Evolutionary conservation across 2,888 invertebrate species (phyloP).

Genomic region (Trissolcus brochymenae): DNA sequence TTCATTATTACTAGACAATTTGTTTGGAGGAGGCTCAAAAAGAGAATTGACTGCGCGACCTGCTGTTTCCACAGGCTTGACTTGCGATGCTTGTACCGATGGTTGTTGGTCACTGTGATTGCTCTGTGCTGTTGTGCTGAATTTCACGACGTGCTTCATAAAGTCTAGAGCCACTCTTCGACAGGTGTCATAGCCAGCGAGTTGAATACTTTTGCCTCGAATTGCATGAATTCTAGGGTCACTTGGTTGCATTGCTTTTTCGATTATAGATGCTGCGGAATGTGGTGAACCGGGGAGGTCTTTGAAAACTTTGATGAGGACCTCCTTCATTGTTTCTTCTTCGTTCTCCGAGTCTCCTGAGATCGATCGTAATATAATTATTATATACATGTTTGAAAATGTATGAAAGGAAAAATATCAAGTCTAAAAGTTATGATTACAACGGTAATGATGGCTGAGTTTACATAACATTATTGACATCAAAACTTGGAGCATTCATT

Average conservation of each 20-base stretch:
- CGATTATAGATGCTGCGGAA: slow-evolving; percentile 61
- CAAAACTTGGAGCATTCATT: too few relatives aligned
- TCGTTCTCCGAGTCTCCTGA: slow-evolving; percentile 69
- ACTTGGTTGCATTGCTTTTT: slow-evolving; percentile 61
- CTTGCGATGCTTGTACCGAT: slow-evolving; percentile 25
- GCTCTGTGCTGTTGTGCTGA: slow-evolving; percentile 34
- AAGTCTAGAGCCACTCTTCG: slow-evolving; percentile 69
- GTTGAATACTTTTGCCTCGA: slow-evolving; percentile 65
- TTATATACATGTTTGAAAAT: neutral
- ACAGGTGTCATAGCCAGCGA: slow-evolving; percentile 72
- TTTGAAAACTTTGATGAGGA: slow-evolving; percentile 70
- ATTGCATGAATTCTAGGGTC: slow-evolving; percentile 62
- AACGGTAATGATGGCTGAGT: too few relatives aligned
- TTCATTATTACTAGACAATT: slow-evolving; percentile 61
- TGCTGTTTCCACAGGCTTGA: neutral
- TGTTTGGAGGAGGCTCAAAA: neutral
- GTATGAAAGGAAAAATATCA: neutral
- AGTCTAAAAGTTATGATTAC: too few relatives aligned
- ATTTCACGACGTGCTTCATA: slow-evolving; percentile 66
- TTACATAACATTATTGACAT: too few relatives aligned
- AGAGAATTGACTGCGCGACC: neutral
- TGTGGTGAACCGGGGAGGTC: slow-evolving; percentile 69
- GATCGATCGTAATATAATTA: neutral
- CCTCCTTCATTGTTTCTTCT: slow-evolving; percentile 69
- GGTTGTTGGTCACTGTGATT: slow-evolving; percentile 16